Base-by-base conservation (phyloP, 2,888 invertebrate species). In the Apotomis capreana region DNA sequence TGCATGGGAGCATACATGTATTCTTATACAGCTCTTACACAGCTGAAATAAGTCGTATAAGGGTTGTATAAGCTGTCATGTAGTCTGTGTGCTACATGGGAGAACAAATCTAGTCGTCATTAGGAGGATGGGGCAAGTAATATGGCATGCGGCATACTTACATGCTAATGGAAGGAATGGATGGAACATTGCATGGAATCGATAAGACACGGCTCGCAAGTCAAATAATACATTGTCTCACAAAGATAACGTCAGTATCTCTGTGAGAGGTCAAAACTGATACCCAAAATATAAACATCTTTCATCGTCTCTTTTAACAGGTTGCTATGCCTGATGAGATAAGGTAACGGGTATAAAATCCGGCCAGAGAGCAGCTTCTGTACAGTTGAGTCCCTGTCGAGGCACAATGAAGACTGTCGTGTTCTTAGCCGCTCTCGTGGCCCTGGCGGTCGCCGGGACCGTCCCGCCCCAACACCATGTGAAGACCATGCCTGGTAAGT, bases 301-400 rank as follows among this genome's bases (percentile, higher is more conserved):
- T 55, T 26, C 26, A 26, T 26, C 26, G 2, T 26, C 26, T 55
- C 9, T 49, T 3, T 49, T 8, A 49, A 49, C 49, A 49, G 49
- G 49, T 49, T 55, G 52, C 51, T 26, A 54, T 10, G 59, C 49
- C 26, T 59, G 26, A 36, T 4, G 8, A n/a, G 65, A 67, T 58
- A 67, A 46, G 65, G 36, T 36, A 40, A 5, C 40, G 40, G 49
- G 40, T 70, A 64, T 70, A 70, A 64, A 64, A 52, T 9, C 26
- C 15, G 26, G n/a, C 58, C 26, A 10, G 5, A 52, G 15, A 37
- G 10, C 4, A 3, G 40, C 4, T 26, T 9, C 58, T 8, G 82
- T 73, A 91, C 90, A 91, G 90, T 91, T 87, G 52, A 65, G 63
- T 54, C 68, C 60, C 44, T 9, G 65, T 52, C 57, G 57, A 51